Evolutionary conservation across 2,113 vertebrate genomes (phyloP).

Genomic region (Gallinago jamesoni): DNA sequence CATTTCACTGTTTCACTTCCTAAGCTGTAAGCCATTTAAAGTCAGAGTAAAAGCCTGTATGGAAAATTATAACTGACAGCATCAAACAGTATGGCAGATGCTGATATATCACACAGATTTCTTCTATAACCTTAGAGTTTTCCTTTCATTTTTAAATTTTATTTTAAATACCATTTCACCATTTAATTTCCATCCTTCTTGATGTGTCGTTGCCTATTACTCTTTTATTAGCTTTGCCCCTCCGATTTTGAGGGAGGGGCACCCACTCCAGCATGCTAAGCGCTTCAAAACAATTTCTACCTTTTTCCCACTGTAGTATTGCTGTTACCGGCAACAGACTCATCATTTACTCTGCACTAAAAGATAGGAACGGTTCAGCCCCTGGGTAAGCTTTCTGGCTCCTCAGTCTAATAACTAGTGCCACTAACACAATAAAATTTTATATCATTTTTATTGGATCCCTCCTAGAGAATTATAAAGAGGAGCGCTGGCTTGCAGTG

Average conservation of each 20-base stretch:
- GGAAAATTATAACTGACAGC: not conserved
- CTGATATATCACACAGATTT: not conserved
- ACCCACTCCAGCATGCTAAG: not conserved
- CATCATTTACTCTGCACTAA: slow-evolving; percentile 46
- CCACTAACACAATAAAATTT: slow-evolving; percentile 75
- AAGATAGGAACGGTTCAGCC: slow-evolving; percentile 51
- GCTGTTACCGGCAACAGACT: slow-evolving; percentile 13
- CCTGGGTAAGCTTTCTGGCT: slow-evolving; percentile 65
- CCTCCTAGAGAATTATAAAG: slow-evolving; percentile 66
- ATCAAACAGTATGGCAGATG: not conserved
- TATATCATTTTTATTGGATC: slow-evolving; percentile 69
- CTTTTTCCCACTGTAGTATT: not conserved
- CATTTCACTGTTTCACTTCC: not conserved
- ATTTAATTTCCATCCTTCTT: slow-evolving; percentile 22
- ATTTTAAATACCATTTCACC: not conserved
- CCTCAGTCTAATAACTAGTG: slow-evolving; percentile 69
- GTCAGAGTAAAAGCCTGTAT: not conserved
- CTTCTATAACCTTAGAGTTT: not conserved
- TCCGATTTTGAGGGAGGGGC: not conserved
- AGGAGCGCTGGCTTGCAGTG: not conserved
- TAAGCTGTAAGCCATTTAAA: not conserved
- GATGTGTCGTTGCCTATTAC: not conserved
- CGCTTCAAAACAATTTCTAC: slow-evolving; percentile 40
- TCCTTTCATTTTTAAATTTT: not conserved
- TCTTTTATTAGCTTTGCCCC: slow-evolving; percentile 29